A percentile compares a stretch with the other conserved stretches of the same genome.
These are phyloP conservation scores for Bellardia bayeri DNA, from an alignment of 2,888 invertebrate genomes.

Conservation along the genomic window DNA sequence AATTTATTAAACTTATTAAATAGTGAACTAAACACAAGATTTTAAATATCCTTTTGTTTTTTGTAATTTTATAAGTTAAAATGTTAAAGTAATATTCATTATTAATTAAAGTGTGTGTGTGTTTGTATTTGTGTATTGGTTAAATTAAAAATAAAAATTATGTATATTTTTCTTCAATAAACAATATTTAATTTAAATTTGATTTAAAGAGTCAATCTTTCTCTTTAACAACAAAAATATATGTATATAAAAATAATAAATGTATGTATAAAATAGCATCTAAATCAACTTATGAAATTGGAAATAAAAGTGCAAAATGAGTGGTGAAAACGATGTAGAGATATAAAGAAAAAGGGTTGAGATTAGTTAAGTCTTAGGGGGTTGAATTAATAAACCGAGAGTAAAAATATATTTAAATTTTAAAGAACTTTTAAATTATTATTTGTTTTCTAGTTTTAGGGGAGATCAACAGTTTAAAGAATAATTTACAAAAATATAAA, in stretches of 20 bases:
- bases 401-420: not conserved
- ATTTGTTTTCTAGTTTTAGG: not conserved
- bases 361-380: too few relatives aligned
- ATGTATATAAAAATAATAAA: slow-evolving; percentile 22
- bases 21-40: slow-evolving; percentile 64
- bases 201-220: slow-evolving; percentile 33
- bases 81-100: slow-evolving; percentile 31
- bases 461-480: slow-evolving; percentile 36
- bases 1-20: slow-evolving; percentile 62
- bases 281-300: slow-evolving; percentile 41
- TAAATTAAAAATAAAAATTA: slow-evolving; percentile 40
- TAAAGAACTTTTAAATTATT: not conserved
- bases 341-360: not conserved
- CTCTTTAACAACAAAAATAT: slow-evolving; percentile 40
- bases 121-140: slow-evolving; percentile 23
- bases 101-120: slow-evolving; percentile 15
- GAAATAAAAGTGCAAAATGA: slow-evolving; percentile 5
- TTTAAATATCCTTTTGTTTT: slow-evolving; percentile 52
- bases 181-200: slow-evolving; percentile 49
- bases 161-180: slow-evolving; percentile 30
- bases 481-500: slow-evolving; percentile 25
- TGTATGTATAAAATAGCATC: slow-evolving; percentile 53
- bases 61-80: slow-evolving; percentile 20
- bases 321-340: not conserved
- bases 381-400: not conserved